Percentiles rank a stretch among this genome's conserved stretches.
Conservation (phyloP, 2,797 vertebrate species). For the Myoxocephalus aenaeus region DNA sequence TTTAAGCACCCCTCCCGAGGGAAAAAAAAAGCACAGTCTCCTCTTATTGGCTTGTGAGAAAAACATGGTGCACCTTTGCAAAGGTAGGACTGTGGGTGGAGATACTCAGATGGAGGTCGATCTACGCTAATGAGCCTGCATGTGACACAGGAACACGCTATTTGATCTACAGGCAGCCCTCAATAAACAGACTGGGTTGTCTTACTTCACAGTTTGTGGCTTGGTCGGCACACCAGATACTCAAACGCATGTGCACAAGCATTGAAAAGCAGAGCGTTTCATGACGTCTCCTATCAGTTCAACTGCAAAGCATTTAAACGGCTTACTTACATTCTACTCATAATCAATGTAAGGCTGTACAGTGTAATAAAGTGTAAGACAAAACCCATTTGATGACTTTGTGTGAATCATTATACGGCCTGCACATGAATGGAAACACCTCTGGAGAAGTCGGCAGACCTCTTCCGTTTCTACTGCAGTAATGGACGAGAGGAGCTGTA, state of each 20-base stretch:
- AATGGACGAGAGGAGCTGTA: conserved; percentile 63
- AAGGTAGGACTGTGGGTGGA: neutral
- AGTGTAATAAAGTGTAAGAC: conserved; percentile 43
- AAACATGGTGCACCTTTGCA: neutral
- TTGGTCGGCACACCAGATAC: neutral
- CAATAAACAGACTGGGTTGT: neutral
- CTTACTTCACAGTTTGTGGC: neutral
- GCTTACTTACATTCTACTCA: conserved; percentile 30
- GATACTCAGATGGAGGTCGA: neutral
- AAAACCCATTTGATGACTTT: conserved; percentile 63
- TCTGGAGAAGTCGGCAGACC: conserved; percentile 47
- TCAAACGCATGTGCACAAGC: neutral
- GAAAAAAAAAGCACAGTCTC: neutral
- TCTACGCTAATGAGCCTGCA: neutral
- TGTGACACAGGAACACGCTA: neutral
- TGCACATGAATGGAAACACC: conserved; percentile 51
- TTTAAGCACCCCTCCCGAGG: neutral
- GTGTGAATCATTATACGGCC: conserved; percentile 64
- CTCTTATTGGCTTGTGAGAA: neutral
- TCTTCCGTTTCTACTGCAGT: conserved; percentile 38
- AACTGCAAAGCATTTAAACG: conserved; percentile 54
- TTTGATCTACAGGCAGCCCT: neutral
- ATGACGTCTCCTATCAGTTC: neutral
- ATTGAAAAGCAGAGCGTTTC: neutral
- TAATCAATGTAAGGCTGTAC: conserved; percentile 26